These are phyloP conservation scores for Thamnophis elegans DNA, from an alignment of 2,797 vertebrate genomes.

Conservation along the genomic window DNA sequence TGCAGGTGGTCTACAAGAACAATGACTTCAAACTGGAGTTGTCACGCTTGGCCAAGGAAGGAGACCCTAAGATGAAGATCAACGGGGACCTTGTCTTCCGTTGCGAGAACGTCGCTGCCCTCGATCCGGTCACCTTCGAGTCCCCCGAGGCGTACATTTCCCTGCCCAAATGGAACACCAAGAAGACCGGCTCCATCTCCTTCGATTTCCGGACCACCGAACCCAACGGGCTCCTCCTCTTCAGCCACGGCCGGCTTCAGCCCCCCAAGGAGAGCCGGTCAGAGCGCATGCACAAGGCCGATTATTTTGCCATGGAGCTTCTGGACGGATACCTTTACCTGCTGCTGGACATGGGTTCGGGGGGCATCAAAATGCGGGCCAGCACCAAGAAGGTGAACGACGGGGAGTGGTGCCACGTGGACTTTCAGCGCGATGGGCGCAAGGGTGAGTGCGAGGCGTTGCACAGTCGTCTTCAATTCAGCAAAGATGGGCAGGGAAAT, in stretches of 20 bases:
- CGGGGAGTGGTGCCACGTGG: slow-evolving; percentile 93
- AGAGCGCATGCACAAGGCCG: slow-evolving; percentile 74
- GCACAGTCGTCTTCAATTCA: neutral
- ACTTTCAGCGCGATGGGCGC: slow-evolving; percentile 89
- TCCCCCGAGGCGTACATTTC: slow-evolving; percentile 81
- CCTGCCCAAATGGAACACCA: slow-evolving; percentile 86
- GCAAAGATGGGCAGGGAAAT: neutral
- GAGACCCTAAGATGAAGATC: slow-evolving; percentile 85
- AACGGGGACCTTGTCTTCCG: slow-evolving; percentile 90
- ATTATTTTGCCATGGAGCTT: slow-evolving; percentile 90
- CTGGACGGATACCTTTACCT: slow-evolving; percentile 89
- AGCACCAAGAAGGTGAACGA: slow-evolving; percentile 86
- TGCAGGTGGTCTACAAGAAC: slow-evolving; percentile 95
- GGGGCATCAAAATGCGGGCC: slow-evolving; percentile 87
- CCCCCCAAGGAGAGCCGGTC: slow-evolving; percentile 69
- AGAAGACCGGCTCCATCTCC: slow-evolving; percentile 88
- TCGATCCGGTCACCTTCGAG: slow-evolving; percentile 91
- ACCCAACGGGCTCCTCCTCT: slow-evolving; percentile 86
- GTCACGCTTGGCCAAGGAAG: slow-evolving; percentile 87
- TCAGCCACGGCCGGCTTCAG: slow-evolving; percentile 83
- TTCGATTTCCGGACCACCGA: slow-evolving; percentile 93
- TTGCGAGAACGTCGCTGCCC: slow-evolving; percentile 87
- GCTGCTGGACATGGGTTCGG: slow-evolving; percentile 91
- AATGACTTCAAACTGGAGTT: slow-evolving; percentile 95
- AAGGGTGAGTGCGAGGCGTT: slow-evolving; percentile 83